Conservation (phyloP, 1,140 invertebrate species). For the Stegodyphus dumicola region DNA sequence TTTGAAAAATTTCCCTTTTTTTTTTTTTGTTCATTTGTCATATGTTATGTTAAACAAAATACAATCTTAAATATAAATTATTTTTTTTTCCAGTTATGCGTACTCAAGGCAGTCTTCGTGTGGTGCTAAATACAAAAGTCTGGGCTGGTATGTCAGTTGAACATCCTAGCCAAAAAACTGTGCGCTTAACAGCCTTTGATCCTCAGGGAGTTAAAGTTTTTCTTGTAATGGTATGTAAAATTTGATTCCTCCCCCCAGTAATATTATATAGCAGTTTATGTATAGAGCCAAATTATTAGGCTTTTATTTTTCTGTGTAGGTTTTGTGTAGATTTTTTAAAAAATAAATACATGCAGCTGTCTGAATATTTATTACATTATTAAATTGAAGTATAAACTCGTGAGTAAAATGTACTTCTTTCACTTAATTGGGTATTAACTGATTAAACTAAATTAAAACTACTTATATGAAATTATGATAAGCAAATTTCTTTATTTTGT, state of each 20-base stretch:
- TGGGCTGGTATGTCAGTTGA: conserved; percentile 94
- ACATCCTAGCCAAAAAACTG: conserved; percentile 84
- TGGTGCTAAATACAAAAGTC: conserved; percentile 93
- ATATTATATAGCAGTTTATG: no score
- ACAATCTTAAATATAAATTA: no score
- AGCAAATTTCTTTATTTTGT: neutral
- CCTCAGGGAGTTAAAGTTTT: conserved; percentile 86
- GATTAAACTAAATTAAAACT: neutral
- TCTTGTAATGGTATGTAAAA: conserved; percentile 77
- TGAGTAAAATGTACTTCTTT: no score
- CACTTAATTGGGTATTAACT: neutral
- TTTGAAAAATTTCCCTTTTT: no score
- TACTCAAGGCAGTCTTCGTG: conserved; percentile 85
- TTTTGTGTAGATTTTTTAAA: no score
- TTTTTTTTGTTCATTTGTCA: no score
- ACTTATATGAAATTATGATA: neutral
- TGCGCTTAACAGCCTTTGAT: conserved; percentile 89
- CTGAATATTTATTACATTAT: no score
- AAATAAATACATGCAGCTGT: no score
- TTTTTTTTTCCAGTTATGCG: conserved; percentile 79
- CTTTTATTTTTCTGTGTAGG: no score
- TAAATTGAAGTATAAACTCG: no score
- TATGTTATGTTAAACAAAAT: no score
- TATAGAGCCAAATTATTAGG: no score
- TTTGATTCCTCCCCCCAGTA: neutral